phyloP scores from a whole-genome alignment of 2,888 invertebrate species.

The Rotaria socialis region DNA sequence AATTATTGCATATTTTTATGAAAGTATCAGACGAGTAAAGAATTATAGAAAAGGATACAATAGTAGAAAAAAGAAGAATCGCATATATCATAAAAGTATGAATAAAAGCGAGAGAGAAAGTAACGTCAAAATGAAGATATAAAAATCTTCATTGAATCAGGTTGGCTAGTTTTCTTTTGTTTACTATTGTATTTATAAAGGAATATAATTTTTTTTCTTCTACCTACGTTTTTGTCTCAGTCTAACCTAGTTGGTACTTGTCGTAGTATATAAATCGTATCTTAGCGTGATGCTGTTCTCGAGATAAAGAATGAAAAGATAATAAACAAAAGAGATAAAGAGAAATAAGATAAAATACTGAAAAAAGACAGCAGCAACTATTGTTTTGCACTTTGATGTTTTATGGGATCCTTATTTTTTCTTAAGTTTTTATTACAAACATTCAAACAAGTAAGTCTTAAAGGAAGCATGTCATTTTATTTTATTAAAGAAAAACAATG shows the following conservation, averaged over 20 bases:
- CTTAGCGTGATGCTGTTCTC: no score
- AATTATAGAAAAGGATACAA: neutral
- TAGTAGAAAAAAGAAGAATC: neutral
- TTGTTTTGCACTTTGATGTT: neutral
- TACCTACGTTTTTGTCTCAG: neutral
- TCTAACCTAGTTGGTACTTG: neutral
- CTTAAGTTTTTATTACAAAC: neutral
- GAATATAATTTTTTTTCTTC: neutral
- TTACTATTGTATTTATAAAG: neutral
- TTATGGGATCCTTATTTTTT: neutral
- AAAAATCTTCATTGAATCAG: neutral
- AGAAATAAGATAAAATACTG: neutral
- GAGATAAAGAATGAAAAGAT: neutral
- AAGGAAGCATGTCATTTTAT: no score
- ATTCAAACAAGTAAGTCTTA: neutral
- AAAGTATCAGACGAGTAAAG: neutral
- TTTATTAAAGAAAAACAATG: no score
- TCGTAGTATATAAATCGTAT: neutral
- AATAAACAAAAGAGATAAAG: neutral
- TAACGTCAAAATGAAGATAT: neutral
- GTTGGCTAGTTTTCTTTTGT: neutral
- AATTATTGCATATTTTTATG: neutral
- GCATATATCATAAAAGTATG: no score
- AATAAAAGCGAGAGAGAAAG: no score
- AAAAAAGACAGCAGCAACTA: no score